Percentiles rank a stretch among this genome's conserved stretches.
Conservation (phyloP, 2,113 vertebrate species). For the Pituophis catenifer region DNA sequence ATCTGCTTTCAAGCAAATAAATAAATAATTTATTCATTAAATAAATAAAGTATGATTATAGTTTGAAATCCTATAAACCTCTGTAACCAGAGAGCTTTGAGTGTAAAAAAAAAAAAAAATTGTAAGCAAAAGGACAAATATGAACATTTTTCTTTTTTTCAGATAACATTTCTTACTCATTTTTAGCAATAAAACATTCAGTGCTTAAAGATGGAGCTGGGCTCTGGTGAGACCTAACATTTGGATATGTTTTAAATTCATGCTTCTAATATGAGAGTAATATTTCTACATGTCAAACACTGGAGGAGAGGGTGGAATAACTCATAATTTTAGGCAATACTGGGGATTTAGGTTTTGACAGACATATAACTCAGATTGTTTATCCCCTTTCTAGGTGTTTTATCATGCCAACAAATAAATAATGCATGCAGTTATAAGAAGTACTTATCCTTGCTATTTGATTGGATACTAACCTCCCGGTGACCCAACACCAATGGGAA, state of each 20-base stretch:
- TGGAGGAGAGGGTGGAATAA: neutral
- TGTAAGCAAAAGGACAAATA: neutral
- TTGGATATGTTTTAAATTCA: neutral
- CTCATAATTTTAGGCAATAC: neutral
- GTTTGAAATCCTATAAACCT: neutral
- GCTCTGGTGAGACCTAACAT: neutral
- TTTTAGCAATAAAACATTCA: constrained; percentile 18
- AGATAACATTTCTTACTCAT: neutral
- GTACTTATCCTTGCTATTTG: neutral
- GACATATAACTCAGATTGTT: neutral
- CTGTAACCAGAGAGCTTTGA: rapidly evolving
- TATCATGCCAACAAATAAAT: neutral
- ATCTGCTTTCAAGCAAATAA: neutral
- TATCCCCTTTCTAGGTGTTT: neutral
- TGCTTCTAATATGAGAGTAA: neutral
- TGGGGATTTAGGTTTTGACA: neutral
- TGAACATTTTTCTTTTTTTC: neutral
- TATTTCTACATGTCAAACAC: neutral
- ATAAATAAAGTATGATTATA: neutral
- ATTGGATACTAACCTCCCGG: too few relatives aligned
- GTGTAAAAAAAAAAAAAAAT: neutral
- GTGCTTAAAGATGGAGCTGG: neutral
- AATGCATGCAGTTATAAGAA: neutral
- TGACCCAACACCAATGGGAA: too few relatives aligned
- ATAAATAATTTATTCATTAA: neutral